Evolutionary conservation across 2,113 vertebrate species (phyloP), one percentile per base, ranked within the genome.

Genomic region (Tamias sibiricus): DNA sequence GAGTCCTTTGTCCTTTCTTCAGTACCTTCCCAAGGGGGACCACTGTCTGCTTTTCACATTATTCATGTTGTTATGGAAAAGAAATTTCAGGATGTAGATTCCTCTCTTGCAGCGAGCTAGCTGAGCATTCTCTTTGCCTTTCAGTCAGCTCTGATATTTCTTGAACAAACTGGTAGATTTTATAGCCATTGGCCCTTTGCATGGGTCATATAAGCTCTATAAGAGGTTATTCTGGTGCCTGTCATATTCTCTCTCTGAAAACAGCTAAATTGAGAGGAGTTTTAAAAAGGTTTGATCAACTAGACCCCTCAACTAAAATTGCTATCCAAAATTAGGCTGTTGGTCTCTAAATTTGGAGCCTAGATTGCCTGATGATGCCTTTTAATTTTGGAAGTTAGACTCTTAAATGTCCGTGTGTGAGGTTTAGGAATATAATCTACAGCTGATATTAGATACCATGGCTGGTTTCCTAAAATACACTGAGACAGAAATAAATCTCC

Each of bases 361-460:
- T 69, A 95, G 94, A 94, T 62, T 40, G 57, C 92, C 95, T 92
- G 86, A 80, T 0, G 26, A 71, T 91, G 76, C 87, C 52, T 66
- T 96, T 96, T 96, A 93, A 96, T 97, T 97, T 91, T 96, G 79
- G 81, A 94, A 94, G 17, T 75, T 83, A 88, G 82, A 89, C 64
- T 91, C 40, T 40, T 76, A 72, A 82, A 96, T 91, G 44, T 95
- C 57, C 30, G 30, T 40, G 79, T 87, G n/a, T 91, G 28, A 91
- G 54, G 37, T 77, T 92, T 80, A 91, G 54, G 42, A 49, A n/a
- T 91, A 40, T 54, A 77, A 94, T 37, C 87, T 86, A 71, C 52
- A 85, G 59, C 87, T 95, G 87, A 71, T 82, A 71, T 71, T 79
- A 79, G 52, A 87, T 76, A 30, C 44, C n/a, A n/a, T 87, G 77